Percentiles rank a stretch among this genome's conserved stretches.
phyloP scores from a whole-genome alignment of 2,888 invertebrate species.

The Xestia ashworthii region DNA sequence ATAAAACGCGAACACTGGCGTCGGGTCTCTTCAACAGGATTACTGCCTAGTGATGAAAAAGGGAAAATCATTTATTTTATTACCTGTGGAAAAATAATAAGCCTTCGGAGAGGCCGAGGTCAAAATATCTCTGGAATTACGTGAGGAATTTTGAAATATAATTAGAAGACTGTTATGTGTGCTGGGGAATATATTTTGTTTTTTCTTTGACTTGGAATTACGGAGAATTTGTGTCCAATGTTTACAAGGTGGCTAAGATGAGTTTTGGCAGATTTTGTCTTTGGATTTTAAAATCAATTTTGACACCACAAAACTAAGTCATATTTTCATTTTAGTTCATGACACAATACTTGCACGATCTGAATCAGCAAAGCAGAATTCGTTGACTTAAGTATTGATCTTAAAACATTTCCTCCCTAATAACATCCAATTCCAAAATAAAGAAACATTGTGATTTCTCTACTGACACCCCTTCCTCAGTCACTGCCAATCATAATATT shows the following conservation, averaged over 20 bases:
- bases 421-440: slow-evolving; percentile 8
- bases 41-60: slow-evolving; percentile 80
- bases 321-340: neutral
- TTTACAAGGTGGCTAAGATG: slow-evolving; percentile 26
- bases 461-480: slow-evolving; percentile 32
- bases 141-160: slow-evolving; percentile 70
- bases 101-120: slow-evolving; percentile 71
- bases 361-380: neutral
- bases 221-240: neutral
- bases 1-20: slow-evolving; percentile 77
- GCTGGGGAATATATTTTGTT: slow-evolving; percentile 39
- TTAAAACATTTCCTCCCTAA: slow-evolving; percentile 7
- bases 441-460: slow-evolving; percentile 31
- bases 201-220: slow-evolving; percentile 44
- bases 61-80: slow-evolving; percentile 85
- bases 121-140: slow-evolving; percentile 64
- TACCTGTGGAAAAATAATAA: slow-evolving; percentile 81
- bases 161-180: slow-evolving; percentile 69
- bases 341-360: neutral
- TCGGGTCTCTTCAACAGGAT: slow-evolving; percentile 67
- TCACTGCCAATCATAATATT: slow-evolving; percentile 66
- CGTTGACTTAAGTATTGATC: slow-evolving; percentile 2
- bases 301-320: neutral
- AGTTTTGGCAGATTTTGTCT: neutral
- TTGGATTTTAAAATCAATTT: neutral